These are phyloP conservation scores for Drosophila koepferae DNA, from an alignment of 2,888 invertebrate species.

Conservation along the genomic window DNA sequence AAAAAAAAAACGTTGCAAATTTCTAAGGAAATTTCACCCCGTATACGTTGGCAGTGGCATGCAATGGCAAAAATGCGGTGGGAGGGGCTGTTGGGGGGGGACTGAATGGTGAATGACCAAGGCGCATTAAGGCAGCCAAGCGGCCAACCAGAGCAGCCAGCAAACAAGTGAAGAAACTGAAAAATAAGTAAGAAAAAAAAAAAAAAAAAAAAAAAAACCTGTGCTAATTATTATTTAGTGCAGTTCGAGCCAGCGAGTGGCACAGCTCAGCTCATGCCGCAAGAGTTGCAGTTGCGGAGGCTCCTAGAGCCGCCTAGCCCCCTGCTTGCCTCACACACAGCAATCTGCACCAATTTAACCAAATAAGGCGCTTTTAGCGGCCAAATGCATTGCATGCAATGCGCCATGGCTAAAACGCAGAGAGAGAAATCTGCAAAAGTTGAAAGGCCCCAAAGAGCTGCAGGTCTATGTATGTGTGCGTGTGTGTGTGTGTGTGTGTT, in stretches of 20 bases:
- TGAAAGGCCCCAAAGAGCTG: slow-evolving; percentile 63
- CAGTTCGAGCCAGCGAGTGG: slow-evolving; percentile 51
- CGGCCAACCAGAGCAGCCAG: slow-evolving; percentile 60
- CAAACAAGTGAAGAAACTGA: slow-evolving; percentile 37
- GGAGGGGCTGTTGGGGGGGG: neutral
- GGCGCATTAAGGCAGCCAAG: slow-evolving; percentile 80
- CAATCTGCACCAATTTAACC: slow-evolving; percentile 82
- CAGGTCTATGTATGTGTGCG: neutral
- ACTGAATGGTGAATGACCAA: slow-evolving; percentile 72
- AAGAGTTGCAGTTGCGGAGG: slow-evolving; percentile 30
- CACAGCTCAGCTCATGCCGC: slow-evolving; percentile 28
- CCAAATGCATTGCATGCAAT: slow-evolving; percentile 82
- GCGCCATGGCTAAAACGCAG: slow-evolving; percentile 33
- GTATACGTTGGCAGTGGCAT: slow-evolving; percentile 70
- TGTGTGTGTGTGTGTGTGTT: slow-evolving; percentile 35
- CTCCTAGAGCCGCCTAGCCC: slow-evolving; percentile 9
- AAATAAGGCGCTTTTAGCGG: slow-evolving; percentile 83
- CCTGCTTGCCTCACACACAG: slow-evolving; percentile 32
- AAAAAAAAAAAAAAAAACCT: slow-evolving; percentile 77
- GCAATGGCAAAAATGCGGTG: slow-evolving; percentile 57
- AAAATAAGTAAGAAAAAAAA: slow-evolving; percentile 37
- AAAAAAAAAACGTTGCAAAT: slow-evolving; percentile 37
- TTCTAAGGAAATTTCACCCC: slow-evolving; percentile 82
- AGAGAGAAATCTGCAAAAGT: slow-evolving; percentile 67
- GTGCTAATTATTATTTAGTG: slow-evolving; percentile 83